These are phyloP conservation scores for Cerceris rybyensis DNA, from an alignment of 2,888 invertebrate species.

Conservation along the genomic window DNA sequence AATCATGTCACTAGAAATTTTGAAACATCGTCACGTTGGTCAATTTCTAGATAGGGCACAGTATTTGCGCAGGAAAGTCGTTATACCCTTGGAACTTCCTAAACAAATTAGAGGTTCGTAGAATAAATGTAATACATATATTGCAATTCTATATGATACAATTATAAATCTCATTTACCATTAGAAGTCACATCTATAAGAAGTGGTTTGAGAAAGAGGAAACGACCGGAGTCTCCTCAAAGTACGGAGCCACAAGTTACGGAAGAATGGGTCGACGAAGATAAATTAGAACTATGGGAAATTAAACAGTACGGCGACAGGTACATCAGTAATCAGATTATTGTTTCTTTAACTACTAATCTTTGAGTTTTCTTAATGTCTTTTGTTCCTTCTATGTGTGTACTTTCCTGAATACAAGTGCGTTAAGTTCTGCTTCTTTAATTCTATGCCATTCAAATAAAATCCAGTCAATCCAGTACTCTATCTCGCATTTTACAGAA, in stretches of 20 bases:
- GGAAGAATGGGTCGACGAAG: conserved; percentile 98
- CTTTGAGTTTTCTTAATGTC: neutral
- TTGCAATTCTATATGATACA: neutral
- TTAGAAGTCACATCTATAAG: conserved; percentile 96
- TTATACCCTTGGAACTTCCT: conserved; percentile 96
- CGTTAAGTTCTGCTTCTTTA: neutral
- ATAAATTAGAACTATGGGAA: conserved; percentile 97
- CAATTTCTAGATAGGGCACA: conserved; percentile 95
- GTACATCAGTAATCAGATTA: conserved; percentile 77
- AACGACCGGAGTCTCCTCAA: conserved; percentile 96
- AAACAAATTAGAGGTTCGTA: conserved; percentile 91
- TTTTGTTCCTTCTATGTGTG: neutral
- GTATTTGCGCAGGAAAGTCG: conserved; percentile 95
- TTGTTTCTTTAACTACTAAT: too few relatives aligned
- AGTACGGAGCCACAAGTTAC: conserved; percentile 96
- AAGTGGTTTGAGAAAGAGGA: conserved; percentile 95
- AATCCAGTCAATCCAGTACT: too few relatives aligned
- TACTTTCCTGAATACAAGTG: neutral
- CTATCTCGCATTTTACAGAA: neutral
- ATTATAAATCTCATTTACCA: conserved; percentile 49
- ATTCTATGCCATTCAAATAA: neutral
- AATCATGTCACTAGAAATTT: conserved; percentile 94
- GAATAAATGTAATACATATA: conserved; percentile 7
- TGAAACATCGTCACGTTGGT: conserved; percentile 94
- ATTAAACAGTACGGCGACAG: conserved; percentile 95